These are phyloP conservation scores for Umimayanthus kanabou DNA, from an alignment of 92 coral and sea anemone genomes.

Conservation along the genomic window DNA sequence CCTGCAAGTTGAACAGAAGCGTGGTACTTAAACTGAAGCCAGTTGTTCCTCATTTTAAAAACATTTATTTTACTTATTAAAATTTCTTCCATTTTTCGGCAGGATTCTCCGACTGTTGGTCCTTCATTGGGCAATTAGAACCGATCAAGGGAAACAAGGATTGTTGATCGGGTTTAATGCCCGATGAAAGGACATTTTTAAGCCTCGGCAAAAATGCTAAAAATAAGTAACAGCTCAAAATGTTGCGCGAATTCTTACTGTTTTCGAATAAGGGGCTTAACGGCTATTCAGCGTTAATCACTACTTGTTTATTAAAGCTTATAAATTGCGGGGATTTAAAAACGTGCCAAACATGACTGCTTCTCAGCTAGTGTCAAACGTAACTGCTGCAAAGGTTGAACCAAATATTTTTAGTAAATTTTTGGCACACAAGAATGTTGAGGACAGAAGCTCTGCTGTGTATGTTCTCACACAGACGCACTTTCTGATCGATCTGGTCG, in stretches of 20 bases:
- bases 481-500: not conserved
- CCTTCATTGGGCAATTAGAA: not conserved
- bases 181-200: too few species aligned
- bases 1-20: not conserved
- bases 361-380: not conserved
- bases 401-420: not conserved
- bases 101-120: not conserved
- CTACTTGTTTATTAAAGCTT: conserved; percentile 26
- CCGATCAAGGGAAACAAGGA: not conserved
- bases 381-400: not conserved
- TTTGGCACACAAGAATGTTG: not conserved
- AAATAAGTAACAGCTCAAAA: not conserved
- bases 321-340: not conserved
- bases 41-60: too few species aligned
- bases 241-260: not conserved
- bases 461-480: not conserved
- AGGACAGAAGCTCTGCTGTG: too few species aligned
- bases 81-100: not conserved
- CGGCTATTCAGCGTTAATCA: not conserved
- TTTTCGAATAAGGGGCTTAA: not conserved
- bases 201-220: not conserved
- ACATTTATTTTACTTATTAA: too few species aligned
- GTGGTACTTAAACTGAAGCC: not conserved
- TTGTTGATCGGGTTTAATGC: too few species aligned
- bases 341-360: not conserved